Conservation (phyloP, 2,113 vertebrate genomes). For the Amblyopsis rosae region DNA sequence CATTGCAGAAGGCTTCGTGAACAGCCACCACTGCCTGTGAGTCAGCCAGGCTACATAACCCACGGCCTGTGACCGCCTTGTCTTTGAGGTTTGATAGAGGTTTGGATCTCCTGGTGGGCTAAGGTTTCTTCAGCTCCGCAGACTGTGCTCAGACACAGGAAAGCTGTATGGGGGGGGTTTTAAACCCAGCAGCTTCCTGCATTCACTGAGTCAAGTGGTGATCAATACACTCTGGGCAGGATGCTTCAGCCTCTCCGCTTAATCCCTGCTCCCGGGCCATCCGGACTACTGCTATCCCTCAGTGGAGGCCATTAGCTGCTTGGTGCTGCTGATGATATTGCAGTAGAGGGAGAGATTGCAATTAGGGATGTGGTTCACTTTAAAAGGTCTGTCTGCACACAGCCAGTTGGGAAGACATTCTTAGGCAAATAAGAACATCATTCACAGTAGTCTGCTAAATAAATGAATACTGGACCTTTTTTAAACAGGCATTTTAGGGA, state of each 20-base stretch:
- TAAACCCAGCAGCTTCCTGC: constrained; percentile 58
- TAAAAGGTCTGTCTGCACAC: constrained; percentile 34
- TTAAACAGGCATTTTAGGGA: constrained; percentile 9
- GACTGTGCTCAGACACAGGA: constrained; percentile 62
- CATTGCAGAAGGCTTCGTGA: constrained; percentile 30
- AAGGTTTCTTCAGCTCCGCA: constrained; percentile 51
- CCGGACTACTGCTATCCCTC: constrained; percentile 55
- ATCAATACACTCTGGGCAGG: constrained; percentile 64
- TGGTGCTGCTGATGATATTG: constrained; percentile 42
- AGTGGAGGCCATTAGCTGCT: constrained; percentile 49
- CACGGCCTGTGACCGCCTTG: constrained; percentile 33
- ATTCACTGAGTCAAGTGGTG: constrained; percentile 63
- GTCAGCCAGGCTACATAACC: constrained; percentile 30
- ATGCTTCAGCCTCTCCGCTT: constrained; percentile 52
- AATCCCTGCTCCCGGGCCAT: constrained; percentile 68
- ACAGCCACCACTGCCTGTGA: constrained; percentile 32
- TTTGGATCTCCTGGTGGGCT: constrained; percentile 53
- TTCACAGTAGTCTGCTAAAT: too few species aligned
- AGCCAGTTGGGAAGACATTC: constrained; percentile 19
- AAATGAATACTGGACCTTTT: background rate
- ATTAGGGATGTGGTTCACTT: constrained; percentile 49
- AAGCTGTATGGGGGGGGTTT: constrained; percentile 42
- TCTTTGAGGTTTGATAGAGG: constrained; percentile 44
- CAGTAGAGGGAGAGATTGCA: constrained; percentile 51
- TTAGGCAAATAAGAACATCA: too few species aligned